phyloP scores from a whole-genome alignment of 2,797 vertebrate genomes.

The Tadarida brasiliensis region DNA sequence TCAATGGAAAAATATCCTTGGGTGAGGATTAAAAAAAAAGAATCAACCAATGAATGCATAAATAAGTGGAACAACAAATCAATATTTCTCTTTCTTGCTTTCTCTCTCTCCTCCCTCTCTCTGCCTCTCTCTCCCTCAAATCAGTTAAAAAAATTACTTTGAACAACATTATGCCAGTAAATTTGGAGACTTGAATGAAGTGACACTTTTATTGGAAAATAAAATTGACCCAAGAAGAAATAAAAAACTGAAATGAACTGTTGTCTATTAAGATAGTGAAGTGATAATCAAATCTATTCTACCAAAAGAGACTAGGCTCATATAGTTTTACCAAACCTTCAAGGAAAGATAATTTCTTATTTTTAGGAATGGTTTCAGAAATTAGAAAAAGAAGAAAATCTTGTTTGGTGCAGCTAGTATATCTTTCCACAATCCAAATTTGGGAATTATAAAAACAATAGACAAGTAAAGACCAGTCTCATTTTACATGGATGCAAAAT shows the following conservation, averaged over 20 bases:
- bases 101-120: too few relatives aligned
- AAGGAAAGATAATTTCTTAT: not conserved
- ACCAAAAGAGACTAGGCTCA: not conserved
- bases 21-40: too few relatives aligned
- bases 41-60: too few relatives aligned
- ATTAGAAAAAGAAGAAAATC: not conserved
- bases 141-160: not conserved
- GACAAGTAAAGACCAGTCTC: not conserved
- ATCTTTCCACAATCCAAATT: not conserved
- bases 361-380: not conserved
- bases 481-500: not conserved
- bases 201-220: not conserved
- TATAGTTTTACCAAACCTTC: not conserved
- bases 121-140: too few relatives aligned
- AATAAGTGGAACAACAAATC: too few relatives aligned
- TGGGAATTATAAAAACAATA: not conserved
- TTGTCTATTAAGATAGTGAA: not conserved
- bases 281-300: not conserved
- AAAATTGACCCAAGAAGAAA: not conserved
- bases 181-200: not conserved
- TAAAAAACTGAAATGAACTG: not conserved
- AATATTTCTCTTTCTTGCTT: rapidly evolving
- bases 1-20: too few relatives aligned
- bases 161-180: not conserved
- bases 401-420: not conserved